Percentiles rank a stretch among this genome's conserved stretches.
Evolutionary conservation across 2,888 invertebrate genomes (phyloP).

Genomic region (Cosmia trapezina): DNA sequence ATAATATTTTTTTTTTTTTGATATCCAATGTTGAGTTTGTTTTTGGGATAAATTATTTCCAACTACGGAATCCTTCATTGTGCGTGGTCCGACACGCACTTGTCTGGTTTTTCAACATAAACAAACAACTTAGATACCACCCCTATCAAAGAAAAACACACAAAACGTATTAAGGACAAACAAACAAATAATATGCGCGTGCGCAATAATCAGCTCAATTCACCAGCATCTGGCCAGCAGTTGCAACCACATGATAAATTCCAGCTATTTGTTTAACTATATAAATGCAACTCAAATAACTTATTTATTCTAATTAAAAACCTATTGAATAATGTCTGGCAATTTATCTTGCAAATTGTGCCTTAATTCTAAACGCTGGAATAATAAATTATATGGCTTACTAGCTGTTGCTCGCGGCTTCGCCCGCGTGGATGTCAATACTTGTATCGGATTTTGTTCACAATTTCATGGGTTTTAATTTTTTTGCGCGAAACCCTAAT

Average conservation of each 20-base stretch:
- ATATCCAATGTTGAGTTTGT: too few species aligned
- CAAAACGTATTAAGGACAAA: constrained; percentile 4
- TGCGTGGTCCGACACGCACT: too few species aligned
- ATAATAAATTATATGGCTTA: constrained; percentile 33
- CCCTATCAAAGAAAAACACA: constrained; percentile 7
- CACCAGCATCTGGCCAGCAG: constrained; percentile 63
- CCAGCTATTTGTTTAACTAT: constrained; percentile 58
- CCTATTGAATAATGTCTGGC: constrained; percentile 56
- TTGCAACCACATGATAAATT: constrained; percentile 61
- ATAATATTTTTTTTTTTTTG: too few species aligned
- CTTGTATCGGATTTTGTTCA: too few species aligned
- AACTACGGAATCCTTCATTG: too few species aligned
- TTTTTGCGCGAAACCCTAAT: too few species aligned
- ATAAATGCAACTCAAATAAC: constrained; percentile 53
- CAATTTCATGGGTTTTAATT: too few species aligned
- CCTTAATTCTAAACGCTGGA: constrained; percentile 40
- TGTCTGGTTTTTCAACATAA: too few species aligned
- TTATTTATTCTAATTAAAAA: constrained; percentile 64
- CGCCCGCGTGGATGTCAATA: too few species aligned
- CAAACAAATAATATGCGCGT: constrained; percentile 24
- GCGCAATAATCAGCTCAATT: constrained; percentile 43
- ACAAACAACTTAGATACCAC: not conserved
- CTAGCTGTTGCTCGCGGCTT: too few species aligned
- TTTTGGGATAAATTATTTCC: too few species aligned
- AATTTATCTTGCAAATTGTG: constrained; percentile 58